A percentile compares a stretch with the other conserved stretches of the same genome.
Conservation (phyloP, 2,113 vertebrate species). For the Mola mola region DNA sequence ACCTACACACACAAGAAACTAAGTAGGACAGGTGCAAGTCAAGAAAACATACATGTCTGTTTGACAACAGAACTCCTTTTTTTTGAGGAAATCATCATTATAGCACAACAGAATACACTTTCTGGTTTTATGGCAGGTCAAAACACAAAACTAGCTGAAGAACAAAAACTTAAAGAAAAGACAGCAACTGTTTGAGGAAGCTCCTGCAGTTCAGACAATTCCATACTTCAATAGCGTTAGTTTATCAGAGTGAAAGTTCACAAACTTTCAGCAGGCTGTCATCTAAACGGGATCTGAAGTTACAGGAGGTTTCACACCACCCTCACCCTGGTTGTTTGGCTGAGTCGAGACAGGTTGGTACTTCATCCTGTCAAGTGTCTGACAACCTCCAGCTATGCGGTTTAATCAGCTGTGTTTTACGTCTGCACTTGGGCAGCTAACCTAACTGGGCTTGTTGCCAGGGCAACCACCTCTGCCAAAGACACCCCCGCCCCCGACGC, state of each 20-base stretch:
- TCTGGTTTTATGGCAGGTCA: conserved; percentile 2
- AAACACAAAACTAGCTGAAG: neutral
- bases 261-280: conserved; percentile 2
- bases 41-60: conserved; percentile 6
- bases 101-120: neutral
- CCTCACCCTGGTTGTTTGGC: neutral
- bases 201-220: conserved; percentile 6
- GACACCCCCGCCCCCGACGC: conserved; percentile 71
- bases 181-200: conserved; percentile 2
- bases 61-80: neutral
- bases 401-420: conserved; percentile 59
- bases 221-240: too few species aligned
- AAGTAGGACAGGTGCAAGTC: conserved; percentile 26
- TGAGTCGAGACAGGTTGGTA: conserved; percentile 6
- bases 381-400: conserved; percentile 50
- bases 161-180: conserved; percentile 12
- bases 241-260: neutral
- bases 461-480: conserved; percentile 73
- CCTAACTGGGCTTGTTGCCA: conserved; percentile 76
- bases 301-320: conserved; percentile 1
- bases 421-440: conserved; percentile 58
- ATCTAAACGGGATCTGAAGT: neutral
- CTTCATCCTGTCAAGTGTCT: conserved; percentile 41
- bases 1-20: conserved; percentile 1
- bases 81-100: conserved; percentile 23